A percentile compares a stretch with the other conserved stretches of the same genome.
Conservation (phyloP, 2,113 vertebrate species). For the Brachirus orientalis region DNA sequence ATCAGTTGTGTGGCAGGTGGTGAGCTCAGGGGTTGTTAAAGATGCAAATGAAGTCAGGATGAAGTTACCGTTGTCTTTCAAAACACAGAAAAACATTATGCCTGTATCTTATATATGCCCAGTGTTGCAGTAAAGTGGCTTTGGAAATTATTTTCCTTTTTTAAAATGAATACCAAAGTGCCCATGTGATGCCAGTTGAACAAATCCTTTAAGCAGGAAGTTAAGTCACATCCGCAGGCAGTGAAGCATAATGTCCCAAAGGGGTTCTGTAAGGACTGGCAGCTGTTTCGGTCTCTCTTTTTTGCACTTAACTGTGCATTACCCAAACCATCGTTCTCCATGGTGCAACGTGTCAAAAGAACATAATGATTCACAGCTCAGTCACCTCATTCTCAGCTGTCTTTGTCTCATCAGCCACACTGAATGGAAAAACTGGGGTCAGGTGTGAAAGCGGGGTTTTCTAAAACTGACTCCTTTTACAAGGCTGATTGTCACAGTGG, state of each 20-base stretch:
- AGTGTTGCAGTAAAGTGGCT: background rate
- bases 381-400: slow-evolving; percentile 76
- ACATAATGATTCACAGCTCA: slow-evolving; percentile 55
- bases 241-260: slow-evolving; percentile 48
- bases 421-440: slow-evolving; percentile 22
- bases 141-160: background rate
- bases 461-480: slow-evolving; percentile 10
- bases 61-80: slow-evolving; percentile 36
- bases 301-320: slow-evolving; percentile 25
- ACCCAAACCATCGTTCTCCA: slow-evolving; percentile 1
- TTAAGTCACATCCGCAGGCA: slow-evolving; percentile 53
- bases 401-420: slow-evolving; percentile 34
- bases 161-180: background rate
- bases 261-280: slow-evolving; percentile 39
- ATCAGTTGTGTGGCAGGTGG: slow-evolving; percentile 61
- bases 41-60: slow-evolving; percentile 55
- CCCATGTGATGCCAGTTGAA: background rate
- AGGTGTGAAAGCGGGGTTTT: slow-evolving; percentile 39
- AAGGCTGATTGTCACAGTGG: slow-evolving; percentile 11
- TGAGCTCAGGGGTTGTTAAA: slow-evolving; percentile 57
- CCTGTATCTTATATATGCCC: background rate
- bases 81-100: background rate
- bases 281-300: slow-evolving; percentile 71
- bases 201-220: slow-evolving; percentile 34
- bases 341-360: slow-evolving; percentile 37